These are phyloP conservation scores for Dipus sagitta DNA, from an alignment of 2,797 vertebrate species.

Conservation along the genomic window DNA sequence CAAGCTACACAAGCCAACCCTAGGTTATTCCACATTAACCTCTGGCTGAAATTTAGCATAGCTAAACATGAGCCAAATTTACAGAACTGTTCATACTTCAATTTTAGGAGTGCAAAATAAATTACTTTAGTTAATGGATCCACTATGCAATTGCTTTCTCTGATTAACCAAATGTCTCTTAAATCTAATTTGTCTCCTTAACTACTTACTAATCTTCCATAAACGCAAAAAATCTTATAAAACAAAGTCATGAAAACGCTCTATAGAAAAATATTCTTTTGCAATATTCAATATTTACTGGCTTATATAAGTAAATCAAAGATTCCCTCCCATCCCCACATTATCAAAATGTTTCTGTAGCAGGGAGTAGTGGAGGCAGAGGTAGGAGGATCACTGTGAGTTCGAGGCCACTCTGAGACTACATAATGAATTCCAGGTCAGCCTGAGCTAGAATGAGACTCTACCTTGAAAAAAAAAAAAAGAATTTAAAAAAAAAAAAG, in stretches of 20 bases:
- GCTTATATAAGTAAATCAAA: slow-evolving; percentile 24
- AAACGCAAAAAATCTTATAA: slow-evolving; percentile 33
- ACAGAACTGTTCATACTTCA: slow-evolving; percentile 18
- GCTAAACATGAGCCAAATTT: slow-evolving; percentile 27
- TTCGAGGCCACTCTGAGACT: too few relatives aligned
- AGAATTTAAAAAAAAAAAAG: not conserved
- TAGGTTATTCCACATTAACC: slow-evolving; percentile 39
- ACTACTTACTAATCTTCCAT: not conserved
- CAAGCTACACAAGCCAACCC: slow-evolving; percentile 13
- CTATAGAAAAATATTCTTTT: slow-evolving; percentile 13
- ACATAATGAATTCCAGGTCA: too few relatives aligned
- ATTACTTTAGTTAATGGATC: slow-evolving; percentile 38
- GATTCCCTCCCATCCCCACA: not conserved
- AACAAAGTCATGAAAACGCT: slow-evolving; percentile 50
- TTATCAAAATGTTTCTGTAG: slow-evolving; percentile 37
- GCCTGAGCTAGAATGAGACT: too few relatives aligned
- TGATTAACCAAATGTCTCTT: slow-evolving; percentile 37
- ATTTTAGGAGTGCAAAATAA: slow-evolving; percentile 60
- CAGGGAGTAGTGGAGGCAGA: too few relatives aligned
- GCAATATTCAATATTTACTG: slow-evolving; percentile 39
- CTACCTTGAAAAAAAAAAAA: too few relatives aligned
- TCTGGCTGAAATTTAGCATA: slow-evolving; percentile 10
- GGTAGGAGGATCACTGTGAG: too few relatives aligned
- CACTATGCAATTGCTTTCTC: slow-evolving; percentile 21
- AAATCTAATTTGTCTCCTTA: slow-evolving; percentile 43